Evolutionary conservation across 1,140 invertebrate genomes (phyloP), one percentile per base, ranked within the genome.

Genomic region (Diorhabda elongata): DNA sequence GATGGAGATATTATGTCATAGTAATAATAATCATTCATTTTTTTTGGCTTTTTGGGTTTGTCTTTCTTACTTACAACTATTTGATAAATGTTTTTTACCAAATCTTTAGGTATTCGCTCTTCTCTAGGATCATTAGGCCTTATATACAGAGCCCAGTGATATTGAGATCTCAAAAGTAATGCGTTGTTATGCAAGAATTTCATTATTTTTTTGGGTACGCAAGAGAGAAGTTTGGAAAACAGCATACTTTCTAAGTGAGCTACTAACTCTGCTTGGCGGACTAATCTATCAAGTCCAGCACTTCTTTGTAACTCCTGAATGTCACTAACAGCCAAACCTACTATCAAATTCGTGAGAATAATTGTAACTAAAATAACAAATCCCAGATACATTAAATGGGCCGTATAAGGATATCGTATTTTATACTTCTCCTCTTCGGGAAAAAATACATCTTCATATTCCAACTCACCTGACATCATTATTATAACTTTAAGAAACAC

Each of bases 401-500:
- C 84, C 0, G 92, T 94, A 2, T 87, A 84, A 0, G 86, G 86
- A 77, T 90, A 90, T 42, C 83, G 67, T 26, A 81, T 78, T 2
- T 84, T 80, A 2, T 78, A 76, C 3, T 81, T 76, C 4, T 81
- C 77, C 5, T 83, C 78, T 5, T 89, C 82, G 11, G 86, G 83
- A 74, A 91, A 93, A 76, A 94, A 94, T 63, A 93, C 88, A 69
- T 93, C 91, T 76, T 94, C 92, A 74, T 91, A 94, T 78, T 94
- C 92, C 44, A 95, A 80, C 77, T 95, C 83, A 0, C 93, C 92
- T 0, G 92, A 91, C 92, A 95, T 93, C 92, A 95, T 94, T 58
- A 94, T 90, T 3, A 94, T 87, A 0, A 91, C 91, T 82, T 94
- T 95, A 0, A 94, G 78, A 1, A 93, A 75, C 0, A 86, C 85